Evolutionary conservation across 2,113 vertebrate genomes (phyloP).

Genomic region (Condylura cristata): DNA sequence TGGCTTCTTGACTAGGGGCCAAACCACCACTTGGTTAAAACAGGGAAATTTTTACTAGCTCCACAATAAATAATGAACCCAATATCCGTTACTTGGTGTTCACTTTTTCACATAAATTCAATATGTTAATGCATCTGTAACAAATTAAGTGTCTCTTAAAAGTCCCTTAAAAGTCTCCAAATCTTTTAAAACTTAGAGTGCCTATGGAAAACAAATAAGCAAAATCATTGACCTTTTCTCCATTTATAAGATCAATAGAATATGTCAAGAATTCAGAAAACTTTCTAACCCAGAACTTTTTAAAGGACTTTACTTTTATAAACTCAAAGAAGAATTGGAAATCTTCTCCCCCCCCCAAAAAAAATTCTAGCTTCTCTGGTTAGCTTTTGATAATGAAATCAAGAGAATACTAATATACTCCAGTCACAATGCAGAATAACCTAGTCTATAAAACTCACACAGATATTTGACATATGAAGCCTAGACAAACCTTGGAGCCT

Average conservation of each 20-base stretch:
- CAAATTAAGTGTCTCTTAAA: slow-evolving; percentile 82
- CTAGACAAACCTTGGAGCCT: slow-evolving; percentile 60
- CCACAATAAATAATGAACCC: slow-evolving; percentile 78
- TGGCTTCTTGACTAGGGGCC: slow-evolving; percentile 71
- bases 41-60: slow-evolving; percentile 76
- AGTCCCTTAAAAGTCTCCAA: slow-evolving; percentile 80
- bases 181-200: slow-evolving; percentile 80
- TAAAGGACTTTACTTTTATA: slow-evolving; percentile 69
- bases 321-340: slow-evolving; percentile 68
- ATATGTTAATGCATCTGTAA: slow-evolving; percentile 82
- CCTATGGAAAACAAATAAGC: slow-evolving; percentile 81
- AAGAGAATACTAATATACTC: slow-evolving; percentile 68
- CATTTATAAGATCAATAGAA: slow-evolving; percentile 76
- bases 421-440: slow-evolving; percentile 44
- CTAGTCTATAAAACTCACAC: slow-evolving; percentile 53
- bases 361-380: slow-evolving; percentile 45
- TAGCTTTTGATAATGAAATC: slow-evolving; percentile 73
- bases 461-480: slow-evolving; percentile 64
- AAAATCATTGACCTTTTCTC: slow-evolving; percentile 80
- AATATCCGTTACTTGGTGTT: slow-evolving; percentile 76
- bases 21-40: slow-evolving; percentile 78
- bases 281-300: slow-evolving; percentile 64
- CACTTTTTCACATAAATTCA: slow-evolving; percentile 79
- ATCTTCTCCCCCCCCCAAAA: slow-evolving; percentile 50
- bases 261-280: slow-evolving; percentile 68